Conservation (phyloP, 2,113 vertebrate genomes). For the Balaenoptera acutorostrata region DNA sequence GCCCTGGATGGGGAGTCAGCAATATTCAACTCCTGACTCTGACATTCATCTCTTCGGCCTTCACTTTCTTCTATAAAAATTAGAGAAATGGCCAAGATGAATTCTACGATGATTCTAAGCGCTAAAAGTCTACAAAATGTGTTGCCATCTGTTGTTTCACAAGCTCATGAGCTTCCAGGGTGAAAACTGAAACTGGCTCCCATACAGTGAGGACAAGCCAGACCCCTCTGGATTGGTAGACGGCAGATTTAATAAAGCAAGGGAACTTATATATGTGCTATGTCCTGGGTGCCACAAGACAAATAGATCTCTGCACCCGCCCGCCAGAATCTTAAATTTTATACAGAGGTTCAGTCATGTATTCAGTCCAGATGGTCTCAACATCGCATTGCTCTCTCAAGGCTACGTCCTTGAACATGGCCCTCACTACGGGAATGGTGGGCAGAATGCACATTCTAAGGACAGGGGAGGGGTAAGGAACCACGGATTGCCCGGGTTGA, state of each 20-base stretch:
- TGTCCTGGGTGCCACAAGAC: background rate
- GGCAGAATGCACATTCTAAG: background rate
- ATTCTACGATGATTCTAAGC: background rate
- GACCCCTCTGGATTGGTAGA: background rate
- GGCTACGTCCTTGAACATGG: background rate
- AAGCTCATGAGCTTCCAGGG: background rate
- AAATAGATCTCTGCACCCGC: background rate
- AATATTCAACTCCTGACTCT: background rate
- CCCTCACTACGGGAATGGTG: fast-evolving
- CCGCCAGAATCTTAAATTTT: background rate
- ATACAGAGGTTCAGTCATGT: background rate
- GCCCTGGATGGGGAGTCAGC: background rate
- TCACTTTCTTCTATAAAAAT: conserved; percentile 15
- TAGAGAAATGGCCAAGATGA: background rate
- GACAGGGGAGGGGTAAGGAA: background rate
- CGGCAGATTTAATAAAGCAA: background rate
- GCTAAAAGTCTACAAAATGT: background rate
- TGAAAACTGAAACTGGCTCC: background rate
- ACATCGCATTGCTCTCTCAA: background rate
- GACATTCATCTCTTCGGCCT: background rate
- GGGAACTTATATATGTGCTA: background rate
- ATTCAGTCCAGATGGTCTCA: background rate
- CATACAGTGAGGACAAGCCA: background rate
- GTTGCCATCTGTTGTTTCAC: background rate
- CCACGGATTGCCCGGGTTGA: background rate